phyloP scores from a whole-genome alignment of 2,113 vertebrate genomes.

The Blennius ocellaris region DNA sequence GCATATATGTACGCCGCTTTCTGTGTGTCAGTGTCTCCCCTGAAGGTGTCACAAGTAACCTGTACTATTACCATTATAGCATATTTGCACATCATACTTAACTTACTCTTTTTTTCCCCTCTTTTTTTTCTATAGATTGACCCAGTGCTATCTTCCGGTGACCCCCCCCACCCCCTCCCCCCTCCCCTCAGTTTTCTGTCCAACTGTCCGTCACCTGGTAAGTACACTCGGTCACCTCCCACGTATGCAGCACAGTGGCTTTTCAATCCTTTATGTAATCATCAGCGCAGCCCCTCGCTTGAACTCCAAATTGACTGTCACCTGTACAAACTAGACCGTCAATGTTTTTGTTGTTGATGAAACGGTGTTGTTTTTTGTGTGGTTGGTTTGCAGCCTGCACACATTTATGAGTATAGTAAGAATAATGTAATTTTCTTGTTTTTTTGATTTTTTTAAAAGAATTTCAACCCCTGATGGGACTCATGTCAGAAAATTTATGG shows the following conservation, averaged over 20 bases:
- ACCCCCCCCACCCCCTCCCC: conserved; percentile 57
- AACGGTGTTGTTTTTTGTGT: too few relatives aligned
- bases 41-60: conserved; percentile 40
- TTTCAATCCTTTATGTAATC: conserved; percentile 37
- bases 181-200: conserved; percentile 56
- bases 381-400: too few relatives aligned
- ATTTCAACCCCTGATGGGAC: too few relatives aligned
- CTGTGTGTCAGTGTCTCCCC: conserved; percentile 40
- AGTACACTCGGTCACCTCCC: conserved; percentile 53
- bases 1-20: neutral
- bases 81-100: conserved; percentile 35
- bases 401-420: too few relatives aligned
- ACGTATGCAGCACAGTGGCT: conserved; percentile 18
- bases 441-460: too few relatives aligned
- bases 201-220: conserved; percentile 67
- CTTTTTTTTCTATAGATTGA: conserved; percentile 45
- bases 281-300: neutral
- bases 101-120: neutral
- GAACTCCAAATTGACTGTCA: too few relatives aligned
- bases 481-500: too few relatives aligned
- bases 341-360: too few relatives aligned
- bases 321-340: too few relatives aligned
- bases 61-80: conserved; percentile 44
- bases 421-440: too few relatives aligned
- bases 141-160: conserved; percentile 64